A percentile compares a stretch with the other conserved stretches of the same genome.
Evolutionary conservation across 1,140 invertebrate species (phyloP).

Genomic region (Heliothis virescens): DNA sequence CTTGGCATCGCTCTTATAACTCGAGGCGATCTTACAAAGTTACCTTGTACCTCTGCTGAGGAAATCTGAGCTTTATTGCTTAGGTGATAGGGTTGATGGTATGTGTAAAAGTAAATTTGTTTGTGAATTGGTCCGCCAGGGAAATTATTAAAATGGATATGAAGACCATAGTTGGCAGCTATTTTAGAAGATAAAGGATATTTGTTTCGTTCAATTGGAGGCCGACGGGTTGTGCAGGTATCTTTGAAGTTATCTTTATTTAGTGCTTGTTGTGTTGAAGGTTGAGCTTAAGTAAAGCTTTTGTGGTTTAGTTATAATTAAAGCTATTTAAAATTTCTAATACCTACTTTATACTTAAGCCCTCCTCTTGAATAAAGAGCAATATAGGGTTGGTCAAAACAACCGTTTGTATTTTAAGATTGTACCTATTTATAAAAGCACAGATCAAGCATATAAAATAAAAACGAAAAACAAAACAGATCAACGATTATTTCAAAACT

Average conservation of each 20-base stretch:
- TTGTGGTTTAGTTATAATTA: too few species aligned
- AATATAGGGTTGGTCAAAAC: too few species aligned
- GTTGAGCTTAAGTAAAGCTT: too few species aligned
- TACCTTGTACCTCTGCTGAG: not conserved
- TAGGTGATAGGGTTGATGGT: not conserved
- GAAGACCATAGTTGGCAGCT: slow-evolving; percentile 54
- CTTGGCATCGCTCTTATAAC: slow-evolving; percentile 35
- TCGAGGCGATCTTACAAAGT: slow-evolving; percentile 1
- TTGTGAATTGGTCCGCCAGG: slow-evolving; percentile 47
- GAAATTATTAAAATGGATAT: slow-evolving; percentile 59
- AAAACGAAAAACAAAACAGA: too few species aligned
- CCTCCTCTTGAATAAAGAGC: too few species aligned
- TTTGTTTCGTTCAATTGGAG: slow-evolving; percentile 51
- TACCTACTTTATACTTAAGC: too few species aligned
- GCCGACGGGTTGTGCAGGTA: not conserved
- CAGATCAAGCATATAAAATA: too few species aligned
- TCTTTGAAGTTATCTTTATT: slow-evolving; percentile 4
- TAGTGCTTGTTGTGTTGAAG: not conserved
- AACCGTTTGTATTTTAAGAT: too few species aligned
- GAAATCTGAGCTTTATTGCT: not conserved
- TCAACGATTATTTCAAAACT: too few species aligned
- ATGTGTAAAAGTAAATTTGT: not conserved
- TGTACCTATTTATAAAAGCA: too few species aligned
- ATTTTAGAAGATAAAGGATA: slow-evolving; percentile 59
- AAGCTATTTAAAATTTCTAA: too few species aligned